Percentiles rank a stretch among this genome's conserved stretches.
These are phyloP conservation scores for Sinocyclocheilus rhinocerous DNA, from an alignment of 2,113 vertebrate species.

Conservation along the genomic window DNA sequence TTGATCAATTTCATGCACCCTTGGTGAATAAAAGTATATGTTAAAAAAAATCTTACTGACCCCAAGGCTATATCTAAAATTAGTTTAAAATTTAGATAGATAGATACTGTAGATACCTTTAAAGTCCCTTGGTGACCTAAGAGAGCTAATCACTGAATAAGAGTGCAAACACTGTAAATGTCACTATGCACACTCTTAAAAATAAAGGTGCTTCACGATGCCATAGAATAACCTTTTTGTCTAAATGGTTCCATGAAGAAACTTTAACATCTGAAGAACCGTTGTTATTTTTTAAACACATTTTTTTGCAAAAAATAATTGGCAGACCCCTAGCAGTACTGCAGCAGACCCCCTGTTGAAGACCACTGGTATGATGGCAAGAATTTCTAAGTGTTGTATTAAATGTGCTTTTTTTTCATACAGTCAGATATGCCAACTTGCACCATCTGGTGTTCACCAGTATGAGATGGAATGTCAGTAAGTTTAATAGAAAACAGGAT, in stretches of 20 bases:
- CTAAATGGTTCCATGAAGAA: too few species aligned
- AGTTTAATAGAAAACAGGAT: constrained; percentile 30
- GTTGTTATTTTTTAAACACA: not conserved
- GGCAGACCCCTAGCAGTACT: constrained; percentile 9
- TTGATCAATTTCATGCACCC: not conserved
- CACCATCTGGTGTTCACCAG: constrained; percentile 21
- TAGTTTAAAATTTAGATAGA: too few species aligned
- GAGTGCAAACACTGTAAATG: too few species aligned
- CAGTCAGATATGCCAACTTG: constrained; percentile 1
- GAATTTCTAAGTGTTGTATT: not conserved
- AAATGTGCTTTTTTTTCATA: not conserved
- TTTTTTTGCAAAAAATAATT: not conserved
- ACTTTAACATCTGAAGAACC: too few species aligned
- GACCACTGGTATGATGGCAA: constrained; percentile 7
- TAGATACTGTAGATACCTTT: too few species aligned
- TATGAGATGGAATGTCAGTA: constrained; percentile 14
- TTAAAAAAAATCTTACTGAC: not conserved
- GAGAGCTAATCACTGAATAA: too few species aligned
- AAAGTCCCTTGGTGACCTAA: too few species aligned
- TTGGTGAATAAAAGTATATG: not conserved
- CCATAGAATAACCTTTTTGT: too few species aligned
- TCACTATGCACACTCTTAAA: too few species aligned
- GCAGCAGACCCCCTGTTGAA: not conserved
- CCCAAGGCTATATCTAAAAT: not conserved
- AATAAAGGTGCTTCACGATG: too few species aligned